A percentile compares a stretch with the other conserved stretches of the same genome.
phyloP scores from a whole-genome alignment of 1,140 invertebrate genomes.

The Ditylenchus dipsaci region DNA sequence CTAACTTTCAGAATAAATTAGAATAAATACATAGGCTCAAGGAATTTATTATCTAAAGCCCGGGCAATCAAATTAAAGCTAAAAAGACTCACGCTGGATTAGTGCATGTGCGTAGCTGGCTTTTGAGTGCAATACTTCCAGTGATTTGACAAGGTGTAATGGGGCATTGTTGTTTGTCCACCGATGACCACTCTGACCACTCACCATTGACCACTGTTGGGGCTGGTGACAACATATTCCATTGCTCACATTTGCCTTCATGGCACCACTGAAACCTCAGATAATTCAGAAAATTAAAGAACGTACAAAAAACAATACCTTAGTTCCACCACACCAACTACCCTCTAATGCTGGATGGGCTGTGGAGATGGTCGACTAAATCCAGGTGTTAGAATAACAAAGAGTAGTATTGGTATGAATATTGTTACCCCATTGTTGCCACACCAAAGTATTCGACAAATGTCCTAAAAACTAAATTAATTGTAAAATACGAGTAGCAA shows the following conservation, averaged over 20 bases:
- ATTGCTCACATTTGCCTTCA: slow-evolving; percentile 48
- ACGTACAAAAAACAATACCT: slow-evolving; percentile 23
- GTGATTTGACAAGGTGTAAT: slow-evolving; percentile 54
- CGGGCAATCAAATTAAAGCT: no score
- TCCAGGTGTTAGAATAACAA: background rate
- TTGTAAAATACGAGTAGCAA: background rate
- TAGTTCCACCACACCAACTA: slow-evolving; percentile 51
- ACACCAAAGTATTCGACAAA: slow-evolving; percentile 57
- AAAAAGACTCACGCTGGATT: slow-evolving; percentile 47
- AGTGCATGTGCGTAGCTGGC: slow-evolving; percentile 54
- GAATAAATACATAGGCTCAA: no score
- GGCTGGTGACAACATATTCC: slow-evolving; percentile 23
- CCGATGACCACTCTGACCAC: slow-evolving; percentile 55
- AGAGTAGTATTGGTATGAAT: background rate
- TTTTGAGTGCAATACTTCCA: slow-evolving; percentile 50
- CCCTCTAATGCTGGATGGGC: slow-evolving; percentile 57
- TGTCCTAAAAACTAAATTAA: slow-evolving; percentile 45
- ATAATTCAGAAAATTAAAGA: background rate
- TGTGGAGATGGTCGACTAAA: slow-evolving; percentile 49
- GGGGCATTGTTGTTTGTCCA: slow-evolving; percentile 48
- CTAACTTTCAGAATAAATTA: background rate
- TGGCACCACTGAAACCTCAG: slow-evolving; percentile 50
- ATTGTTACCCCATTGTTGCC: slow-evolving; percentile 50
- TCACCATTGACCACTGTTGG: slow-evolving; percentile 45
- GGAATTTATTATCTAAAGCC: no score